Conservation (phyloP, 2,797 vertebrate species). For the Dromococcyx pavoninus region DNA sequence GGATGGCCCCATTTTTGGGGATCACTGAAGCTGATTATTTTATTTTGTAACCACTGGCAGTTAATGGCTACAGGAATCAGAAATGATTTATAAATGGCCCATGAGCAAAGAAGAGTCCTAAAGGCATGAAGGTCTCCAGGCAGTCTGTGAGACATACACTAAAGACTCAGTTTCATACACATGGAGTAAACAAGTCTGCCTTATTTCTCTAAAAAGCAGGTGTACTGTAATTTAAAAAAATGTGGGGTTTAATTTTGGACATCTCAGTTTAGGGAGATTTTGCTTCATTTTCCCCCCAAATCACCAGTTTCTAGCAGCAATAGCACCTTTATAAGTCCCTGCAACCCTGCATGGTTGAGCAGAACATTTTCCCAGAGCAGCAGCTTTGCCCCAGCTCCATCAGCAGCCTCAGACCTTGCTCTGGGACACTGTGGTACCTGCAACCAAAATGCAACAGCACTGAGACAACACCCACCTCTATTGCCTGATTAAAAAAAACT, state of each 20-base stretch:
- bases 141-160: background rate
- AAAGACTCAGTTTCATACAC: background rate
- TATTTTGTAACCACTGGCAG: background rate
- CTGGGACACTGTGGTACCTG: rapidly evolving
- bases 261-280: background rate
- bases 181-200: background rate
- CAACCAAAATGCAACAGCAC: background rate
- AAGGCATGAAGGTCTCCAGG: background rate
- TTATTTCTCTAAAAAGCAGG: background rate
- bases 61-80: background rate
- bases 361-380: background rate
- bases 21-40: background rate
- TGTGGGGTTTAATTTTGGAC: rapidly evolving
- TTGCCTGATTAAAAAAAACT: background rate
- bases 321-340: background rate
- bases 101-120: background rate
- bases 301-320: background rate
- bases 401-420: background rate
- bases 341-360: rapidly evolving
- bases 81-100: background rate
- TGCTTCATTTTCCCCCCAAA: background rate
- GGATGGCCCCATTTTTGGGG: rapidly evolving
- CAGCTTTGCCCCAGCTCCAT: background rate
- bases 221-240: background rate
- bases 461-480: background rate